phyloP scores from a whole-genome alignment of 2,797 vertebrate genomes.

The Pelobates cultripes region DNA sequence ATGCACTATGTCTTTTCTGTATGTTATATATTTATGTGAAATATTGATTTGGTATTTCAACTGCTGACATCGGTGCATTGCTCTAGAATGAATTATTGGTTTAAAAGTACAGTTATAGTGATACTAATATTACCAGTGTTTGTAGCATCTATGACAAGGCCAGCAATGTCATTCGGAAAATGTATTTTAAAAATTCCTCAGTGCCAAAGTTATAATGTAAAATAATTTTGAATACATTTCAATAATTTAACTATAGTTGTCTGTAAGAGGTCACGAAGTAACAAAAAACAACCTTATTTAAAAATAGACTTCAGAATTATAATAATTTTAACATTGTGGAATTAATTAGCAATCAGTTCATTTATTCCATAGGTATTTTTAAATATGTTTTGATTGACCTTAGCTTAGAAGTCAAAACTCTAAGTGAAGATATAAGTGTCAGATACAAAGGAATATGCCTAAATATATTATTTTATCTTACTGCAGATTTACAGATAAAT shows the following conservation, averaged over 20 bases:
- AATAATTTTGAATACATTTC: neutral
- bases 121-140: too few relatives aligned
- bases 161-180: too few relatives aligned
- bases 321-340: neutral
- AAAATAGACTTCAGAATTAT: neutral
- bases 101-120: too few relatives aligned
- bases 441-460: neutral
- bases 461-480: neutral
- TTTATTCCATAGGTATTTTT: neutral
- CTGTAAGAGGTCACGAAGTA: neutral
- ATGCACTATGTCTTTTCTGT: too few relatives aligned
- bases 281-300: neutral
- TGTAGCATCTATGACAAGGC: too few relatives aligned
- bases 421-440: neutral
- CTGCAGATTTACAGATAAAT: slow-evolving; percentile 28
- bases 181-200: too few relatives aligned
- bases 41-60: too few relatives aligned
- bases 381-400: neutral
- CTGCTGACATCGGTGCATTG: too few relatives aligned
- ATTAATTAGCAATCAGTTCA: slow-evolving; percentile 2
- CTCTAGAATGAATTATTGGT: too few relatives aligned
- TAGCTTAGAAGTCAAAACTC: neutral
- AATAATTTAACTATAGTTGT: neutral
- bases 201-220: neutral
- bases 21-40: too few relatives aligned